phyloP scores from a whole-genome alignment of 2,888 invertebrate species.

The Drosophila neoperkinsi region DNA sequence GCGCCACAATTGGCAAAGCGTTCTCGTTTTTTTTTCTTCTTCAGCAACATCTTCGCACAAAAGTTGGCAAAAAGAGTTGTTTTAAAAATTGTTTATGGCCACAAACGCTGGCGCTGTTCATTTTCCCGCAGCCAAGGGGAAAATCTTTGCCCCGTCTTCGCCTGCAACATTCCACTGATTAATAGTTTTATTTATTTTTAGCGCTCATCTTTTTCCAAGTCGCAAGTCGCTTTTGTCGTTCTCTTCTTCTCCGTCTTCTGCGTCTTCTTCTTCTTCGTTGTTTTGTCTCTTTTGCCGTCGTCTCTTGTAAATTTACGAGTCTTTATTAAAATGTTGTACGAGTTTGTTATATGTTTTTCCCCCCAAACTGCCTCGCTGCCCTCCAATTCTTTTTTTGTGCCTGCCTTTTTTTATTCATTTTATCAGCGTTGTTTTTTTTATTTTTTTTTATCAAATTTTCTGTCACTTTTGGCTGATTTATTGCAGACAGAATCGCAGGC shows the following conservation, averaged over 20 bases:
- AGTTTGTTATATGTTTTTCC: conserved; percentile 40
- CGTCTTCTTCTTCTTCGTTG: conserved; percentile 5
- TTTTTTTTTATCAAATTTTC: conserved; percentile 71
- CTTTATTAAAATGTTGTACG: conserved; percentile 81
- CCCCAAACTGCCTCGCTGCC: conserved; percentile 6
- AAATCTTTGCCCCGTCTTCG: conserved; percentile 62
- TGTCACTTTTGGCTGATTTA: conserved; percentile 76
- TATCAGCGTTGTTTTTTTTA: conserved; percentile 64
- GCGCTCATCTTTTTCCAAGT: conserved; percentile 75
- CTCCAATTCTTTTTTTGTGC: conserved; percentile 16
- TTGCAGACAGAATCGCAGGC: conserved; percentile 24
- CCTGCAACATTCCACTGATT: conserved; percentile 69
- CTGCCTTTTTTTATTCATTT: conserved; percentile 43
- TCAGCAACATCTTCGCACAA: conserved; percentile 38
- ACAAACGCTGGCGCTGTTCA: conserved; percentile 70
- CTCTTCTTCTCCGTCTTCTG: conserved; percentile 8
- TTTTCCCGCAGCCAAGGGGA: conserved; percentile 62
- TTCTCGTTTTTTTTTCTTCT: conserved; percentile 36
- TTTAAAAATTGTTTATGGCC: conserved; percentile 79
- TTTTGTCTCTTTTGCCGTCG: conserved; percentile 48
- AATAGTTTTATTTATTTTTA: conserved; percentile 83
- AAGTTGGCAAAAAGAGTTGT: conserved; percentile 80
- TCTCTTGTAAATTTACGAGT: conserved; percentile 68
- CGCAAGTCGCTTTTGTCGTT: conserved; percentile 65
- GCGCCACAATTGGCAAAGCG: conserved; percentile 79